phyloP scores from a whole-genome alignment of 2,113 vertebrate species.

The Donacobius atricapilla region DNA sequence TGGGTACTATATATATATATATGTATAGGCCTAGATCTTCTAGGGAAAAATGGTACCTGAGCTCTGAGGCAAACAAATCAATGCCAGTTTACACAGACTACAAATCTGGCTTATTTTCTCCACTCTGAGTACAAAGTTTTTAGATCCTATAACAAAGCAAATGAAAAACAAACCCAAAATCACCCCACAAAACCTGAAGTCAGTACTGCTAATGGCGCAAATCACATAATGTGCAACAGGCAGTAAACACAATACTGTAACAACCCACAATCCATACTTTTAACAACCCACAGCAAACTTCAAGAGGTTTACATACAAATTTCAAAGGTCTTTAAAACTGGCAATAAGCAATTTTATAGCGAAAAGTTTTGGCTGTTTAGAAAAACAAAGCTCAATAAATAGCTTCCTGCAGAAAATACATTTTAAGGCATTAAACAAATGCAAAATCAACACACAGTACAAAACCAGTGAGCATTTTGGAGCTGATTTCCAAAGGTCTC shows the following conservation, averaged over 20 bases:
- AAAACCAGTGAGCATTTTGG: constrained; percentile 10
- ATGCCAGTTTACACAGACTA: not conserved
- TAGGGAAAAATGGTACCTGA: not conserved
- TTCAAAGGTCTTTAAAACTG: not conserved
- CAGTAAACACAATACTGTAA: not conserved
- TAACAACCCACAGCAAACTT: not conserved
- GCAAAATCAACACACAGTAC: not conserved
- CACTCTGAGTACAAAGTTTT: not conserved
- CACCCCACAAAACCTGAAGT: not conserved
- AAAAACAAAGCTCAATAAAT: not conserved
- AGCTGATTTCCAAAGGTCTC: constrained; percentile 54
- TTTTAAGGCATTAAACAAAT: not conserved
- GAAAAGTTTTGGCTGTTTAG: not conserved
- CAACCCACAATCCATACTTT: not conserved
- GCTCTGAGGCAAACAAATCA: not conserved
- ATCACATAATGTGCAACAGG: not conserved
- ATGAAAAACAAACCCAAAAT: fast-evolving
- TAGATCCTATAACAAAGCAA: not conserved
- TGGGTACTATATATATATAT: not conserved
- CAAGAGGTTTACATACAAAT: not conserved
- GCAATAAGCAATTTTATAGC: not conserved
- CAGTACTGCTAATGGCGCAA: not conserved
- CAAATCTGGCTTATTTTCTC: not conserved
- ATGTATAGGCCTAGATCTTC: not conserved
- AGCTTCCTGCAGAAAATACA: not conserved